phyloP scores from a whole-genome alignment of 2,888 invertebrate genomes.

The Amaurobius ferox region DNA sequence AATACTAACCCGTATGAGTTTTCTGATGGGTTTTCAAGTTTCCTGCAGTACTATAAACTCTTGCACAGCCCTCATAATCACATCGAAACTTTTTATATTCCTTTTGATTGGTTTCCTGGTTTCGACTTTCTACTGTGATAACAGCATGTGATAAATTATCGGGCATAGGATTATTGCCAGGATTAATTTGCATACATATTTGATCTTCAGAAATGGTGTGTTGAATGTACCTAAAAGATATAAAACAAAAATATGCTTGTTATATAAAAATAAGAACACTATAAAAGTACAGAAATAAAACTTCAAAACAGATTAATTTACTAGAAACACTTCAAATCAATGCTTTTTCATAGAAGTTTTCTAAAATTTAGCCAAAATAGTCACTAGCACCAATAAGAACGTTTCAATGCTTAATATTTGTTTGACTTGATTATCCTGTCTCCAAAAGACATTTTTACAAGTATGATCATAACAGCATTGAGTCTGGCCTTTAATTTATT shows the following conservation, averaged over 20 bases:
- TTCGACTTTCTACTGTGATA: slow-evolving; percentile 83
- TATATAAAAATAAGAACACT: too few species aligned
- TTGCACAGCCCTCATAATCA: slow-evolving; percentile 90
- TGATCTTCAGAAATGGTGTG: slow-evolving; percentile 84
- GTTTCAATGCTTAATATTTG: too few species aligned
- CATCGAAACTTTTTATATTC: slow-evolving; percentile 87
- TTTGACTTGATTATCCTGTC: too few species aligned
- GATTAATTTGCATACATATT: slow-evolving; percentile 84
- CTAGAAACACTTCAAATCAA: too few species aligned
- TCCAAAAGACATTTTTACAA: too few species aligned
- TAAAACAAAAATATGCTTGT: not conserved
- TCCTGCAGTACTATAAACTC: slow-evolving; percentile 95
- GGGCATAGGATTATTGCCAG: slow-evolving; percentile 81
- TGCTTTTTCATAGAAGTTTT: too few species aligned
- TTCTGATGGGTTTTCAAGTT: slow-evolving; percentile 96
- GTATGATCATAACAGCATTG: too few species aligned
- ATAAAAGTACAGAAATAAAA: too few species aligned
- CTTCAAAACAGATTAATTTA: too few species aligned
- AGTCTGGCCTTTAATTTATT: too few species aligned
- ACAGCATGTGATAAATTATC: slow-evolving; percentile 84
- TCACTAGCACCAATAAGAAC: too few species aligned
- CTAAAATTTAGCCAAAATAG: too few species aligned
- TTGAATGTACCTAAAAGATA: slow-evolving; percentile 82
- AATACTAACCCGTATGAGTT: slow-evolving; percentile 92
- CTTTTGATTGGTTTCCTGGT: slow-evolving; percentile 81